Evolutionary conservation across 2,888 invertebrate genomes (phyloP), one percentile per base, ranked within the genome.

Genomic region (Drosophila dives): DNA sequence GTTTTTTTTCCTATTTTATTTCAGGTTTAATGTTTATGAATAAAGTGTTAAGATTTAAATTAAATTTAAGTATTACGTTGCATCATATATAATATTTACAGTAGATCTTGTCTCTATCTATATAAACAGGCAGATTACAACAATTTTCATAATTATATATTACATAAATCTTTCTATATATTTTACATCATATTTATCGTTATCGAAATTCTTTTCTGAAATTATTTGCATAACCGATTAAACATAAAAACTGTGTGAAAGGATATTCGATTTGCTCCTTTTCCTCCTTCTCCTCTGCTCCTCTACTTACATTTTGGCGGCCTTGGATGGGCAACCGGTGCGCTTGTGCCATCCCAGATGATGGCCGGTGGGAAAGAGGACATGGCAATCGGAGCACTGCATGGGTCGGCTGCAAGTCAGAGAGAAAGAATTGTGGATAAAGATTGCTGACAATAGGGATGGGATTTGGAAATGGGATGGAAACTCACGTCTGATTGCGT

Each of bases 311-410:
- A 92, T 91, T 83, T 92, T 92, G 56, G 92, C 90, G 45, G 92
- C 91, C 76, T 92, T 91, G 33, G 92, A 93, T 7, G 93, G 92
- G 48, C 93, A 93, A 6, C 93, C 93, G 23, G 93, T 92, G 66
- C 93, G 91, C 64, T 93, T 93, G 63, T 93, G 93, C 93, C 93
- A 93, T 38, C 93, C 93, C 60, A 93, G 81, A 79, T 93, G 93
- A 78, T 93, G 93, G 62, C 93, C 93, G 40, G 93, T 92, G 33
- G 93, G 92, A 51, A 93, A 93, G 53, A 92, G 85, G 26, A 91
- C 91, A 81, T 92, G 91, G 70, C 93, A 93, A 75, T 92, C 92
- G 32, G 92, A 90, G 72, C 93, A 93, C 71, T 92, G 91, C 92
- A 92, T 92, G n/a, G 92, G 92, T n/a, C 93, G 92, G 17, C 93